phyloP scores from a whole-genome alignment of 2,113 vertebrate species.

The Mustelus asterias region DNA sequence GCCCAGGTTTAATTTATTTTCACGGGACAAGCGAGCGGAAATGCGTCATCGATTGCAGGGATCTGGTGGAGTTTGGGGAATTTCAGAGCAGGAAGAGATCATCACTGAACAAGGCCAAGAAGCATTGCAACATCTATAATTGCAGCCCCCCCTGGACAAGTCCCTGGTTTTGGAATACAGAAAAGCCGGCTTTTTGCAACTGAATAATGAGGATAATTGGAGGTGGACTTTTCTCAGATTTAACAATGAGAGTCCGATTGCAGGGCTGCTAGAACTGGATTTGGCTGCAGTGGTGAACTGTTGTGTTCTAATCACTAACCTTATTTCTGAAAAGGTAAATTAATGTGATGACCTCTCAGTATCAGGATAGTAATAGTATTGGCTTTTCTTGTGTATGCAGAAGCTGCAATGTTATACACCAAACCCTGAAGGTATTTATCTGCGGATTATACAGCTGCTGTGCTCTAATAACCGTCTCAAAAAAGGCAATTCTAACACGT shows the following conservation, averaged over 20 bases:
- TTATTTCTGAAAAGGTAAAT: slow-evolving; percentile 19
- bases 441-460: neutral
- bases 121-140: slow-evolving; percentile 86
- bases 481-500: neutral
- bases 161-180: neutral
- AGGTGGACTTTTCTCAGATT: neutral
- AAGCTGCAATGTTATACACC: neutral
- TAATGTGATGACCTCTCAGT: neutral
- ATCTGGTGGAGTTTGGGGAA: slow-evolving; percentile 67
- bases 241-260: neutral
- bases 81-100: slow-evolving; percentile 63
- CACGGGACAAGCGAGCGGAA: slow-evolving; percentile 80
- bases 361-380: slow-evolving; percentile 11
- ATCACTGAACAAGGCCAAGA: slow-evolving; percentile 92
- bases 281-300: neutral
- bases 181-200: neutral
- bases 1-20: slow-evolving; percentile 95
- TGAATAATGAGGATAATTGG: neutral
- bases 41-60: slow-evolving; percentile 53
- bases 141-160: neutral
- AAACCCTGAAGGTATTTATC: neutral
- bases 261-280: neutral
- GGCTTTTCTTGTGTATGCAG: neutral
- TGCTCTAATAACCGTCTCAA: neutral
- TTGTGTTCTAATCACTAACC: slow-evolving; percentile 31